Percentiles rank a stretch among this genome's conserved stretches.
Evolutionary conservation across 2,797 vertebrate genomes (phyloP).

Genomic region (Semotilus atromaculatus): DNA sequence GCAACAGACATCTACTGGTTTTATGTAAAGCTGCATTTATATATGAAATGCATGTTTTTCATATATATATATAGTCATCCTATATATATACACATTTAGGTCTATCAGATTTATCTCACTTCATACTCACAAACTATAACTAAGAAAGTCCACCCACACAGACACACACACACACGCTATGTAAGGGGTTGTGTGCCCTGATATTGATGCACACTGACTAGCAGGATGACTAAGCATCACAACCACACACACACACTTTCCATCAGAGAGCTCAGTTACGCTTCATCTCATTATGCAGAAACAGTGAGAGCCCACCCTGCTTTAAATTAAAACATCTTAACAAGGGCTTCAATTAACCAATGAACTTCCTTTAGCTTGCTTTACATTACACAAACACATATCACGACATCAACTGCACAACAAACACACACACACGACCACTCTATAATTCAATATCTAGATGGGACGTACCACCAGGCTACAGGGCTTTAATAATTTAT

Average conservation of each 20-base stretch:
- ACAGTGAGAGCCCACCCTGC: neutral
- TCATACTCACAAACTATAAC: neutral
- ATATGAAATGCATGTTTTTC: neutral
- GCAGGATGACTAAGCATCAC: constrained; percentile 49
- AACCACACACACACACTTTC: constrained; percentile 42
- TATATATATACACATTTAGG: too few relatives aligned
- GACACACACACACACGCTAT: constrained; percentile 37
- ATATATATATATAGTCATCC: too few relatives aligned
- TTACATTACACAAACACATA: constrained; percentile 50
- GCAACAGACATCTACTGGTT: neutral
- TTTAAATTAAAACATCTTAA: constrained; percentile 18
- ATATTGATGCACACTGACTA: constrained; percentile 52
- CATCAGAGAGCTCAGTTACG: constrained; percentile 29
- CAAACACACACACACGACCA: constrained; percentile 52
- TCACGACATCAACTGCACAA: constrained; percentile 48
- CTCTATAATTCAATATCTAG: constrained; percentile 69
- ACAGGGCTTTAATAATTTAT: constrained; percentile 69
- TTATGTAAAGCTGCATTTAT: neutral
- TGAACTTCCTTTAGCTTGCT: neutral
- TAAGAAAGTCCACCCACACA: constrained; percentile 2
- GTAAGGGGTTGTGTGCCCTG: constrained; percentile 32
- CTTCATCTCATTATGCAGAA: constrained; percentile 30
- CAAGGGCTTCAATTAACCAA: constrained; percentile 29
- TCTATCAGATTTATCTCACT: neutral
- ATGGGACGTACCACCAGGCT: constrained; percentile 52